phyloP scores from a whole-genome alignment of 1,140 invertebrate species.

The Trialeurodes vaporariorum region DNA sequence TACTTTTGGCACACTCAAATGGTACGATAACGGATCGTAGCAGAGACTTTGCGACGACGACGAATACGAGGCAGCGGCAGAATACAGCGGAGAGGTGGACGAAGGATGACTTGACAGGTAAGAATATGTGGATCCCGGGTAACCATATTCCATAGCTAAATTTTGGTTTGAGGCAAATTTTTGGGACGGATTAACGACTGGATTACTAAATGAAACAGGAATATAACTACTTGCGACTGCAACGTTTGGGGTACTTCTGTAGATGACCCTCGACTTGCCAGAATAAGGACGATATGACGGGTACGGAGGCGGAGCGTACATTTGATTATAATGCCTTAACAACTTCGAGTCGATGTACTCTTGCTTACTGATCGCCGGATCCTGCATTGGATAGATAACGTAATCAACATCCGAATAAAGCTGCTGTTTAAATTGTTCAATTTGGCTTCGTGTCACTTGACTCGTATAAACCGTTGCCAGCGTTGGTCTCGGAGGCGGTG shows the following conservation, averaged over 20 bases:
- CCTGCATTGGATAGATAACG: slow-evolving; percentile 77
- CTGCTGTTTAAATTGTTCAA: slow-evolving; percentile 73
- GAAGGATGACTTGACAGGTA: slow-evolving; percentile 55
- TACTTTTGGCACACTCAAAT: slow-evolving; percentile 12
- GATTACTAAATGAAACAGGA: slow-evolving; percentile 17
- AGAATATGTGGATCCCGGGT: slow-evolving; percentile 44
- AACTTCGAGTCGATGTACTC: slow-evolving; percentile 80
- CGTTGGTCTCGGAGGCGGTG: slow-evolving; percentile 36
- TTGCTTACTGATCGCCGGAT: slow-evolving; percentile 74
- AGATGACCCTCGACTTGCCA: slow-evolving; percentile 56
- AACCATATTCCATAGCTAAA: slow-evolving; percentile 21
- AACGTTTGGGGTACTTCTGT: slow-evolving; percentile 64
- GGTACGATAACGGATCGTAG: slow-evolving; percentile 34
- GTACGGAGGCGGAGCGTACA: slow-evolving; percentile 37
- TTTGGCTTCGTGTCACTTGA: slow-evolving; percentile 34
- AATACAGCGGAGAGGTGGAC: slow-evolving; percentile 37
- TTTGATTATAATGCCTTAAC: slow-evolving; percentile 20
- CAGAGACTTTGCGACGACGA: slow-evolving; percentile 39
- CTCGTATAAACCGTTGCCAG: slow-evolving; percentile 26
- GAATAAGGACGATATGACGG: slow-evolving; percentile 39
- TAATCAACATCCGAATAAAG: slow-evolving; percentile 81
- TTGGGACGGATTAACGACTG: slow-evolving; percentile 14
- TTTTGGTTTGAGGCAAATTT: slow-evolving; percentile 30
- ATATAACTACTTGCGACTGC: slow-evolving; percentile 27
- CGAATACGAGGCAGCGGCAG: slow-evolving; percentile 37